Conservation (phyloP, 2,797 vertebrate species). For the Cirrhinus mrigala region DNA sequence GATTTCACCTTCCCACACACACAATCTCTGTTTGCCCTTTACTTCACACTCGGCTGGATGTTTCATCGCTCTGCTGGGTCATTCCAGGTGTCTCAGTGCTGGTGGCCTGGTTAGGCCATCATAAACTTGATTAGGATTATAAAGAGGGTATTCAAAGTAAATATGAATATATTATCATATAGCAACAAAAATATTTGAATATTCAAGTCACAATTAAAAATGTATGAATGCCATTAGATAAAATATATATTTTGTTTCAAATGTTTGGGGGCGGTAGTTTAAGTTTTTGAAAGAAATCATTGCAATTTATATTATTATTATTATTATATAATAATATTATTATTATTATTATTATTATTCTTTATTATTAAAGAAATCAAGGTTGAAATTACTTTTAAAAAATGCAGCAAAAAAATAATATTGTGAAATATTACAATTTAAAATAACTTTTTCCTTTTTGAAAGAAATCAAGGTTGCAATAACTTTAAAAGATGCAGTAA, state of each 20-base stretch:
- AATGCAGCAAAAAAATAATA: too few species aligned
- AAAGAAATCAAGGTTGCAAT: too few species aligned
- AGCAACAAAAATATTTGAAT: neutral
- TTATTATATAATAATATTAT: too few species aligned
- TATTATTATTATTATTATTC: too few species aligned
- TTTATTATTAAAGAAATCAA: too few species aligned
- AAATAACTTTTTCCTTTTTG: too few species aligned
- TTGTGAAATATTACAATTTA: too few species aligned
- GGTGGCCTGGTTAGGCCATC: conserved; percentile 16
- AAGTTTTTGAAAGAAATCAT: too few species aligned
- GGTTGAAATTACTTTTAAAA: too few species aligned
- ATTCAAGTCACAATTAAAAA: neutral
- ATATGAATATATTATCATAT: neutral
- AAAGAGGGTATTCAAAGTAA: neutral
- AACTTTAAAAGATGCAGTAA: too few species aligned
- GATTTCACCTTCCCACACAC: conserved; percentile 49
- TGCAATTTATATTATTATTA: too few species aligned
- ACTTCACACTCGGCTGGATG: conserved; percentile 26
- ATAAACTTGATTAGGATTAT: neutral
- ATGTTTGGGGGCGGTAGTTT: neutral
- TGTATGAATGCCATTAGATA: neutral
- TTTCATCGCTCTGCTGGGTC: conserved; percentile 28
- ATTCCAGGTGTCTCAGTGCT: conserved; percentile 24
- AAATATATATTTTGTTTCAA: neutral
- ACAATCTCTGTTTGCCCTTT: conserved; percentile 43